These are phyloP conservation scores for Sericinus montela DNA, from an alignment of 2,888 invertebrate species.

Conservation along the genomic window DNA sequence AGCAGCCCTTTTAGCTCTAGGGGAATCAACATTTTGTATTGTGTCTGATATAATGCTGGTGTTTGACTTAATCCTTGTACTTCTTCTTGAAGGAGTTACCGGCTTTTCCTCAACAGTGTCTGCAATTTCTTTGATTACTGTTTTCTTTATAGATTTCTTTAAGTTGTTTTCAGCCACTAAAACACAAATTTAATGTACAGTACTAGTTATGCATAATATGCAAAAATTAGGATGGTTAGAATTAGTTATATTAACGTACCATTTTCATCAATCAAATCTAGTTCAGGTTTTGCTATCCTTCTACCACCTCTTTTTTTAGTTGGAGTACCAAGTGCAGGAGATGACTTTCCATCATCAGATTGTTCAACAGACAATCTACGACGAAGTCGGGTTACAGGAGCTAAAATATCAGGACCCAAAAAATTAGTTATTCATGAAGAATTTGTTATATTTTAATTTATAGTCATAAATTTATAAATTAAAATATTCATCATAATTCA, in stretches of 20 bases:
- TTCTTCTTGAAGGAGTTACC: constrained; percentile 58
- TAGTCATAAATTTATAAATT: too few relatives aligned
- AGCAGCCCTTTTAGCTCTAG: constrained; percentile 62
- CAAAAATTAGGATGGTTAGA: too few relatives aligned
- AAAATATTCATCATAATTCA: too few relatives aligned
- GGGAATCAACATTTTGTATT: constrained; percentile 43
- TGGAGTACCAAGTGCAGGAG: constrained; percentile 55
- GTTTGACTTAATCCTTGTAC: constrained; percentile 52
- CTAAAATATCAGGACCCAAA: constrained; percentile 21
- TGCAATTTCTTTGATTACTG: constrained; percentile 38
- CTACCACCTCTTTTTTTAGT: constrained; percentile 56
- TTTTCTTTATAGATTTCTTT: constrained; percentile 42
- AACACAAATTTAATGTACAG: constrained; percentile 5
- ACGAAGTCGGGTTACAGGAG: constrained; percentile 53
- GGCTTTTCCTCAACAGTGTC: constrained; percentile 40
- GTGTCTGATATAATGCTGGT: constrained; percentile 45
- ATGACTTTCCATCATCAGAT: constrained; percentile 54
- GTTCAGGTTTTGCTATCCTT: constrained; percentile 56
- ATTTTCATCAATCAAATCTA: constrained; percentile 68
- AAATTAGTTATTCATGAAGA: too few relatives aligned
- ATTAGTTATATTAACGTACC: too few relatives aligned
- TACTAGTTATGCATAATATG: too few relatives aligned
- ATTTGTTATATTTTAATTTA: too few relatives aligned
- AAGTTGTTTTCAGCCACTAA: constrained; percentile 38
- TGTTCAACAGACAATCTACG: constrained; percentile 57